Conservation (phyloP, 1,140 invertebrate genomes). For the Reticulitermes speratus region DNA sequence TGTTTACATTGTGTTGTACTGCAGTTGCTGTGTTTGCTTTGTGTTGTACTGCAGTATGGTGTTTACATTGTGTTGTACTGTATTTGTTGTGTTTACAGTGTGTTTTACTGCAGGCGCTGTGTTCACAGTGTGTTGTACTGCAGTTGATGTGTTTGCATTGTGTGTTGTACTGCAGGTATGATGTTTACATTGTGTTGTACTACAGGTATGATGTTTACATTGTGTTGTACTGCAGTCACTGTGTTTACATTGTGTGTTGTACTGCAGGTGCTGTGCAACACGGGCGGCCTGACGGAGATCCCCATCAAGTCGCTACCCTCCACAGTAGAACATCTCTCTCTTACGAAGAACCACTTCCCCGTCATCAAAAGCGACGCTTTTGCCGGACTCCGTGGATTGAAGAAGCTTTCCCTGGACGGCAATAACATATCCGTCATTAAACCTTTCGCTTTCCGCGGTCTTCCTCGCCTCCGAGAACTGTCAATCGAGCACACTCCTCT, state of each 20-base stretch:
- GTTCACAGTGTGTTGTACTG: no score
- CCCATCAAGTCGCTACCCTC: slow-evolving; percentile 67
- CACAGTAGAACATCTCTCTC: slow-evolving; percentile 74
- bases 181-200: no score
- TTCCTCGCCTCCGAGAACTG: slow-evolving; percentile 69
- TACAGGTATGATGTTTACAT: no score
- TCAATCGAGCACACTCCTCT: slow-evolving; percentile 80
- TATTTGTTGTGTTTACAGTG: no score
- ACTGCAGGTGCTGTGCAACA: slow-evolving; percentile 84
- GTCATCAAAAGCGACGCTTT: slow-evolving; percentile 77
- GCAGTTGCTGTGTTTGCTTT: no score
- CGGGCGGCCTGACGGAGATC: slow-evolving; percentile 72
- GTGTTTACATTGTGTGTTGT: background rate
- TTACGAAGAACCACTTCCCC: slow-evolving; percentile 77
- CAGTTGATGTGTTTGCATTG: no score
- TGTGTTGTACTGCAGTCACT: no score
- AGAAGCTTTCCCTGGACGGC: slow-evolving; percentile 73
- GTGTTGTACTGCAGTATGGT: slow-evolving; percentile 62
- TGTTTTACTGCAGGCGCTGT: no score
- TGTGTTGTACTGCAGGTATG: no score
- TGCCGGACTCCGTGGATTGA: slow-evolving; percentile 64
- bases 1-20: no score
- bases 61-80: slow-evolving; percentile 39
- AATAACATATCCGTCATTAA: slow-evolving; percentile 78
- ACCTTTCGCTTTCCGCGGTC: slow-evolving; percentile 77